Base-by-base conservation (phyloP, 2,113 vertebrate genomes). In the Mugil cephalus region DNA sequence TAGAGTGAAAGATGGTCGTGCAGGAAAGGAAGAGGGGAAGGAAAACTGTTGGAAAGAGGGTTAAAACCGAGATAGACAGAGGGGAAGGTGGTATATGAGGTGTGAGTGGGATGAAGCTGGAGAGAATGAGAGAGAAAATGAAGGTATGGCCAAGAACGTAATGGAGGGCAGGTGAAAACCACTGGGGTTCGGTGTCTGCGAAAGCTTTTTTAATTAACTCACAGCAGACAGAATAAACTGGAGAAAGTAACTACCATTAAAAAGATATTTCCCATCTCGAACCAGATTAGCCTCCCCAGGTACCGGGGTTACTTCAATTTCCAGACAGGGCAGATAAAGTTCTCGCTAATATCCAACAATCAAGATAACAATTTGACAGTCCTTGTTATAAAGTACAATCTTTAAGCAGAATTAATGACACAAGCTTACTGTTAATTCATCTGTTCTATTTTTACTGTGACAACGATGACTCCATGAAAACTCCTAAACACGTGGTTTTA, bases 141-240 rank as follows among this genome's bases (percentile, higher is more conserved):
- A 74, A 54, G 69, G 47, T 36, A 45, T 15, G 72, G 46, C 14
- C 12, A 24, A 21, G 60, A 68, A 69, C 64, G 53, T 8, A 61
- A 59, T 46, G 36, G 65, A 84, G 67, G 77, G 21, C 64, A 69
- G 80, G 79, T 72, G 86, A 66, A 75, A 68, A 76, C 74, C 77
- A 67, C 70, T 24, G 58, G 79, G 79, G 77, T 19, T 78, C 72
- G 62, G 60, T 43, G 71, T 74, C 53, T 71, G 82, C 74, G 69
- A 40, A 74, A 79, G 48, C n/a, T 54, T 74, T 85, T 86, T 84
- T 81, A 84, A 89, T 89, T 74, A 89, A 80, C 81, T 82, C 69
- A 40, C 75, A 51, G 80, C 78, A 73, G 68, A 86, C 66, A 77
- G 79, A 77, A 74, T 63, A 66, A 82, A 77, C 62, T 51, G 51